Evolutionary conservation across 2,888 invertebrate species (phyloP).

Genomic region (Matsumyia berberina): DNA sequence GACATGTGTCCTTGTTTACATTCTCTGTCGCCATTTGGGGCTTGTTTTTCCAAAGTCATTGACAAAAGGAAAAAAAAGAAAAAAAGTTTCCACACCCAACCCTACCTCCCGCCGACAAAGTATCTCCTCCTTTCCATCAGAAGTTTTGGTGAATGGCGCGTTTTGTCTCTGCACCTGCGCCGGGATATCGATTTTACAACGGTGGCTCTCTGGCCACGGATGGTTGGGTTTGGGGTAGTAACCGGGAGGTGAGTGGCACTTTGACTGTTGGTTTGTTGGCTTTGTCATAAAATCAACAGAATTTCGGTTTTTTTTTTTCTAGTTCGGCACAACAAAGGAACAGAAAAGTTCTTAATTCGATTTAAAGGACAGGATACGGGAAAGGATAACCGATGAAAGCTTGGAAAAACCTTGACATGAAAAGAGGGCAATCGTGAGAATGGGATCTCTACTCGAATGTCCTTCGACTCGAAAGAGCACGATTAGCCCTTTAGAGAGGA

Average conservation of each 20-base stretch:
- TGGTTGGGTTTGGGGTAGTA: conserved; percentile 7
- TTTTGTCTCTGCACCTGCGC: conserved; percentile 59
- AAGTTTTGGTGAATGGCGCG: conserved; percentile 71
- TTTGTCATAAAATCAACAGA: conserved; percentile 26
- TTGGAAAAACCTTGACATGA: conserved; percentile 61
- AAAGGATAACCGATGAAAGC: conserved; percentile 47
- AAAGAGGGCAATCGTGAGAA: conserved; percentile 47
- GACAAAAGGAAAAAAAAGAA: conserved; percentile 26
- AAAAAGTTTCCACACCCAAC: conserved; percentile 23
- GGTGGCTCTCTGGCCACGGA: no score
- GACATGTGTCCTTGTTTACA: conserved; percentile 64
- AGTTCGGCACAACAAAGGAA: conserved; percentile 13
- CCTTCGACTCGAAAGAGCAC: conserved; percentile 5
- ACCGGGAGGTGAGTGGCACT: background rate
- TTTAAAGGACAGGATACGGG: conserved; percentile 31
- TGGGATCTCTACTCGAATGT: conserved; percentile 21
- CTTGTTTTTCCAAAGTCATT: conserved; percentile 46
- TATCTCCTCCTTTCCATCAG: conserved; percentile 5
- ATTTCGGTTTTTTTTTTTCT: background rate
- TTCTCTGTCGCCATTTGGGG: conserved; percentile 37
- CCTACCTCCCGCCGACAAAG: background rate
- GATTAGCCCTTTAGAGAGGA: background rate
- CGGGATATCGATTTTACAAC: conserved; percentile 65
- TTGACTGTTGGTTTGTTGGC: conserved; percentile 8
- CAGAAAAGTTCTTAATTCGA: conserved; percentile 25